These are phyloP conservation scores for Diarsia mendica DNA, from an alignment of 2,888 invertebrate species.

Conservation along the genomic window DNA sequence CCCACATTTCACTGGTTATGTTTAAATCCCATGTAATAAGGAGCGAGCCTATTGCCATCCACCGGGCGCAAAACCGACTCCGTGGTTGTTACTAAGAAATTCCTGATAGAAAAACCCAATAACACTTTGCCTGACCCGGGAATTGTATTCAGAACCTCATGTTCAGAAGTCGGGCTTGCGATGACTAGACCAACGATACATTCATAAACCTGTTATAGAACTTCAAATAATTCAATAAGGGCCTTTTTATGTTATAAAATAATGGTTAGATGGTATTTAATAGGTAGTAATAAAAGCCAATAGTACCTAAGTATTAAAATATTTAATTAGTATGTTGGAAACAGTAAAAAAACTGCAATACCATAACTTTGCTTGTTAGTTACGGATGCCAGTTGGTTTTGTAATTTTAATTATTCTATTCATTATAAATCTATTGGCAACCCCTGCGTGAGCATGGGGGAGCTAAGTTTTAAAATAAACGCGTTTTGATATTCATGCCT, in stretches of 20 bases:
- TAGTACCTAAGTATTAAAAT: background rate
- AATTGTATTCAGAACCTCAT: no score
- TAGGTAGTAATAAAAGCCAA: background rate
- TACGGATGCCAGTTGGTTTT: constrained; percentile 18
- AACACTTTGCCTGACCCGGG: no score
- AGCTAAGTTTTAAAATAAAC: background rate
- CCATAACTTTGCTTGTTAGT: constrained; percentile 31
- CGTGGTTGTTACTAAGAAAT: no score
- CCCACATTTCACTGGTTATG: no score
- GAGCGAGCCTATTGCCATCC: no score
- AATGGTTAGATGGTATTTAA: constrained; percentile 21
- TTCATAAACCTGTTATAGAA: background rate
- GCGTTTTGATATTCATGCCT: background rate
- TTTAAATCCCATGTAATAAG: no score
- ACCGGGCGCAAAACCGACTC: no score
- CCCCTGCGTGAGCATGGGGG: background rate
- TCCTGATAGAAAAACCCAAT: no score
- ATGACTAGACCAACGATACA: no score
- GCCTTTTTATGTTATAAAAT: constrained; percentile 18
- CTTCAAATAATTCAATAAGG: constrained; percentile 9
- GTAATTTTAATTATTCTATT: constrained; percentile 9
- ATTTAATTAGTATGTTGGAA: constrained; percentile 21
- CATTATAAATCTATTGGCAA: constrained; percentile 14
- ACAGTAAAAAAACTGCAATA: constrained; percentile 21
- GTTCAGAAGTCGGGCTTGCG: no score